These are phyloP conservation scores for Hirundichthys speculiger DNA, from an alignment of 2,113 vertebrate species.

Conservation along the genomic window DNA sequence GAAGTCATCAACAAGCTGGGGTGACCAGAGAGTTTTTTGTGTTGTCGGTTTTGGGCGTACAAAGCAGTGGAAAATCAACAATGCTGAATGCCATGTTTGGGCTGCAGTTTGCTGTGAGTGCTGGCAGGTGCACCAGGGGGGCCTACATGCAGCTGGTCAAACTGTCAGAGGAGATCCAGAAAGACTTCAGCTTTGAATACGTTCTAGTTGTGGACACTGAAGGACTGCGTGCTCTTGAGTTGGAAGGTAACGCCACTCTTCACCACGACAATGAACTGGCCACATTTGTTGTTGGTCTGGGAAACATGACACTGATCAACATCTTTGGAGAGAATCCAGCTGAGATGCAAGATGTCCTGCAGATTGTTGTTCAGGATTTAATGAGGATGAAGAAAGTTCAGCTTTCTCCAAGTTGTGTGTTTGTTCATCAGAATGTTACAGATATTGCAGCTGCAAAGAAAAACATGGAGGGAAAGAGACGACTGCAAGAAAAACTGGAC, in stretches of 20 bases:
- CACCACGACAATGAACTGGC: constrained; percentile 46
- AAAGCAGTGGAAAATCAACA: constrained; percentile 84
- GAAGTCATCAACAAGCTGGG: constrained; percentile 74
- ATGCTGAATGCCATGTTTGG: constrained; percentile 75
- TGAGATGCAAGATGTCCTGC: constrained; percentile 61
- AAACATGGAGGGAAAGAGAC: constrained; percentile 50
- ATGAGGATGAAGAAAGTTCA: constrained; percentile 59
- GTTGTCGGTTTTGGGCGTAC: constrained; percentile 80
- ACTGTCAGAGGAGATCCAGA: constrained; percentile 48
- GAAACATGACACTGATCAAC: constrained; percentile 61
- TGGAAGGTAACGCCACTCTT: background rate
- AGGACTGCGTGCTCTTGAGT: constrained; percentile 49
- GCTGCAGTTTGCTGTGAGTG: constrained; percentile 80
- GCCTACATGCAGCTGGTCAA: constrained; percentile 75
- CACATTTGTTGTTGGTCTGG: constrained; percentile 57
- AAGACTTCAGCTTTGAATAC: too few relatives aligned
- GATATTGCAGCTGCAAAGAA: constrained; percentile 45
- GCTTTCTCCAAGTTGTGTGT: constrained; percentile 54
- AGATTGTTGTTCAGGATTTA: constrained; percentile 63
- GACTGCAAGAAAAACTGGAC: constrained; percentile 54
- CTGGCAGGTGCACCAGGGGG: constrained; percentile 79
- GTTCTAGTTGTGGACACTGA: constrained; percentile 56
- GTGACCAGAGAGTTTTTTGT: constrained; percentile 81
- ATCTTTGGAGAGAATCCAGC: constrained; percentile 58
- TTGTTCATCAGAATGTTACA: constrained; percentile 62